Conservation (phyloP, 2,113 vertebrate species). For the Malurus melanocephalus region DNA sequence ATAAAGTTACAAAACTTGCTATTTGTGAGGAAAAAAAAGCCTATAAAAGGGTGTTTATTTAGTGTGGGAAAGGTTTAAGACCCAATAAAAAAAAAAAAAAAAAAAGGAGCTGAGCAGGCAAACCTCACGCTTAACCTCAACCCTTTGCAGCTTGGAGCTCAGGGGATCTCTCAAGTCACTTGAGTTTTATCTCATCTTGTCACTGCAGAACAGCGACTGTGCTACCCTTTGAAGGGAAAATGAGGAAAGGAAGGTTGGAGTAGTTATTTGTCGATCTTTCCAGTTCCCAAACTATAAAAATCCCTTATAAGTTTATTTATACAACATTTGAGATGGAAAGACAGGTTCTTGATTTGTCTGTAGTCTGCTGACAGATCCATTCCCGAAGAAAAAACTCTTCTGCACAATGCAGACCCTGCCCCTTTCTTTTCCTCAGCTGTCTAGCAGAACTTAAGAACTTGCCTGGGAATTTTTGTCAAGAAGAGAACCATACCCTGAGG, state of each 20-base stretch:
- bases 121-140: slow-evolving; percentile 46
- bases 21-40: slow-evolving; percentile 6
- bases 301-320: neutral
- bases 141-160: neutral
- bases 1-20: slow-evolving; percentile 12
- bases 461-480: neutral
- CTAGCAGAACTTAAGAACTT: neutral
- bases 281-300: neutral
- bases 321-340: neutral
- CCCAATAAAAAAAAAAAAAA: slow-evolving; percentile 19
- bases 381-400: neutral
- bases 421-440: neutral
- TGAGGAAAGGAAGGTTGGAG: neutral
- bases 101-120: slow-evolving; percentile 43
- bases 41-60: slow-evolving; percentile 52
- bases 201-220: neutral
- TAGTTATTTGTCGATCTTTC: neutral
- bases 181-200: slow-evolving; percentile 40
- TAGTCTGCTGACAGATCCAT: neutral
- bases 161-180: slow-evolving; percentile 1
- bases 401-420: neutral
- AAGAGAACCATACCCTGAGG: neutral
- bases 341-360: neutral
- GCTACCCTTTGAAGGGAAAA: neutral
- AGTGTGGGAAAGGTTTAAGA: slow-evolving; percentile 55